A percentile compares a stretch with the other conserved stretches of the same genome.
phyloP scores from a whole-genome alignment of 2,113 vertebrate species.

The Cottus gobio region DNA sequence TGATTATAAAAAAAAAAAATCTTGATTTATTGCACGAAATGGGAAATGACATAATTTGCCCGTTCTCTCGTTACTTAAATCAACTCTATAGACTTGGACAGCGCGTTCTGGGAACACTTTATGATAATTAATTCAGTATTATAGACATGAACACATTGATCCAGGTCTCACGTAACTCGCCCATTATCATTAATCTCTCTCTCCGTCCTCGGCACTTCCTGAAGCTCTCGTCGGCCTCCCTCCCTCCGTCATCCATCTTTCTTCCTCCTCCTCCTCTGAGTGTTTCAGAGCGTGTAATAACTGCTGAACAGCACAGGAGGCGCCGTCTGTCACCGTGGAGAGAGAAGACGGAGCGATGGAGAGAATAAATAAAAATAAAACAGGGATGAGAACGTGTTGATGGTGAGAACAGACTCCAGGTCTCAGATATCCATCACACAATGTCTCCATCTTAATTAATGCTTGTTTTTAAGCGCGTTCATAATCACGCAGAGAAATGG shows the following conservation, averaged over 20 bases:
- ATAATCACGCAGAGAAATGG: neutral
- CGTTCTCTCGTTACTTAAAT: neutral
- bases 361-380: conserved; percentile 4
- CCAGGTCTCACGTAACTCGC: neutral
- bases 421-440: conserved; percentile 37
- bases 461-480: conserved; percentile 1
- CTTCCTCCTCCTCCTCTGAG: conserved; percentile 34
- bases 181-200: conserved; percentile 25
- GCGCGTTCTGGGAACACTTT: neutral
- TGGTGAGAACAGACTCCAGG: conserved; percentile 28
- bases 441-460: conserved; percentile 19
- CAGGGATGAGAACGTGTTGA: neutral
- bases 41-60: neutral
- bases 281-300: conserved; percentile 70
- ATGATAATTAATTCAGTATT: neutral
- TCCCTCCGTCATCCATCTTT: conserved; percentile 39
- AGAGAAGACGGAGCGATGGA: conserved; percentile 28
- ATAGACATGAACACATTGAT: neutral
- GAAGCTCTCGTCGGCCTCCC: conserved; percentile 49
- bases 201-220: conserved; percentile 1
- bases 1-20: no score
- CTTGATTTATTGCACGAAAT: neutral
- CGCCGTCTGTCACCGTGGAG: conserved; percentile 64
- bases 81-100: neutral
- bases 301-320: conserved; percentile 72